Evolutionary conservation across 2,797 vertebrate species (phyloP), one percentile per base, ranked within the genome.

Genomic region (Scyliorhinus canicula): DNA sequence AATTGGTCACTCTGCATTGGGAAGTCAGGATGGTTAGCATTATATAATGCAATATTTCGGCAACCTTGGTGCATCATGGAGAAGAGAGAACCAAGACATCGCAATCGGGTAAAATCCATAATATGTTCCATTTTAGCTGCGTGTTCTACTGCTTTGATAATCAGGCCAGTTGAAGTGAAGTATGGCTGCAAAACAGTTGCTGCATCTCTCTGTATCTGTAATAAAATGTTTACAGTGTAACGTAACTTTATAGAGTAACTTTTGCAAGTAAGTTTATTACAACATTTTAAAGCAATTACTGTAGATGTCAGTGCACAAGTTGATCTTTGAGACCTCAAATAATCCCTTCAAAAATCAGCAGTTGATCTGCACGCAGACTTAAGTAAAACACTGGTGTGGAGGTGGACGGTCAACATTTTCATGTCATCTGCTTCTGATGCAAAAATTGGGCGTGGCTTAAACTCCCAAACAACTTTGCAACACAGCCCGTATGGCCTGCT

Each of bases 41-140:
- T 99, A 97, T 99, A 99, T 95, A 98, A 98, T 0, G 98, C 99
- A 40, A 99, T 98, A 0, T 99, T 99, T 95, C 99, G 98, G 95
- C 99, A 99, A 93, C 99, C 99, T 96, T 99, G 99, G 96, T 99
- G 99, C 96, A 99, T 95, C 99, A 99, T 99, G 95, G 99, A 99
- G 97, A 98, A 99, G 91, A 99, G 97, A 0, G 99, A 99, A 50
- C 99, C 98, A 86, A 99, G 96, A 96, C 99, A 99, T 96, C 99
- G 99, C 95, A 99, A 97, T 24, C 99, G 98, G 0, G 99, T 99
- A 95, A 99, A 99, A 96, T 99, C 99, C 99, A 99, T 99, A 95
- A 99, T 99, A 97, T 99, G 99, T 97, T 99, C 99, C 97, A 99
- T 97, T 96, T 99, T 98, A 90, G 99, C 99, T 65, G 99, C 99